Base-by-base conservation (phyloP, 2,113 vertebrate genomes). In the Sterna hirundo region DNA sequence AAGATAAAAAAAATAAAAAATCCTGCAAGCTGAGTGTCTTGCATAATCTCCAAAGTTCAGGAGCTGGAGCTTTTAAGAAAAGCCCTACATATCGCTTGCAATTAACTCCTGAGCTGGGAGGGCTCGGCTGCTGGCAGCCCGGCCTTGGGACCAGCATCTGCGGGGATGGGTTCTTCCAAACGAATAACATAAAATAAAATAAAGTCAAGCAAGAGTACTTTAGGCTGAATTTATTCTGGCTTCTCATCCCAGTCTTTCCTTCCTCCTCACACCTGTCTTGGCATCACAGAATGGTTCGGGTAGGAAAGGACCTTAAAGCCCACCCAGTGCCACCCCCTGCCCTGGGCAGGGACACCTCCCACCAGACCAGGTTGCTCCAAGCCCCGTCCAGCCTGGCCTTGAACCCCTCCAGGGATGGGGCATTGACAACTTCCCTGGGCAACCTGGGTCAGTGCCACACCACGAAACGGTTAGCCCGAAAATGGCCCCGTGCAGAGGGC, bases 11-110 rank as follows among this genome's bases (percentile, higher is more conserved):
- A 81, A 57, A 89, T 94, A 91, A 77, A 85, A 87, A 90, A 75
- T 82, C 71, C 68, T 83, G 83, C 80, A 49, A 93, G 85, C 90
- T 90, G 83, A 95, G 86, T 93, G 92, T 83, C 94, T 96, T 93
- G 95, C 90, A 93, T 93, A 96, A 96, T 95, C 95, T 46, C 60
- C 69, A 88, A 90, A 96, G 83, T 95, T 93, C 71, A 82, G 86
- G 79, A 97, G 88, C 79, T 44, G 60, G 12, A 80, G 88, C 71
- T 96, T 92, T 96, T 88, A 86, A 96, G 94, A 90, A 77, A 86
- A 97, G 86, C 88, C 69, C 47, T 86, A 68, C 57, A 64, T 94
- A 92, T 68, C 0, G 0, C 29, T 87, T n/a, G 66, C 93, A 96
- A 96, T 89, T 93, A 95, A 88, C 69, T 92, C 86, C 83, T 42